Conservation (phyloP, 2,113 vertebrate genomes). For the Calonectris borealis region DNA sequence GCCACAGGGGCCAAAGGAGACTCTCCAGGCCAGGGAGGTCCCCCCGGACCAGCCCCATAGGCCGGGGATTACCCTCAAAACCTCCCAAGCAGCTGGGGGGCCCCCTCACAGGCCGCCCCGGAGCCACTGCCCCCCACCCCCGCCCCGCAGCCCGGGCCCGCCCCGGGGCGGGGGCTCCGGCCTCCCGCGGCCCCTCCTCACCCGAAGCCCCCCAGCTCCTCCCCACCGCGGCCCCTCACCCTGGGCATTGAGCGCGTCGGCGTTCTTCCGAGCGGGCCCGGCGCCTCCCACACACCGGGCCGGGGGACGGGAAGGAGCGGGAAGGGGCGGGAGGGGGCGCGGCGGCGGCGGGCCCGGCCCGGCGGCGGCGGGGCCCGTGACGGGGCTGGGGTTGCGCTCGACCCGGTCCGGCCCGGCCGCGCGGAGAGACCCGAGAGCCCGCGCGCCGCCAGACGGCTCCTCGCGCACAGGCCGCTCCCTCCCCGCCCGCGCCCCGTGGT, state of each 20-base stretch:
- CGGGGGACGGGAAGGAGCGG: no score
- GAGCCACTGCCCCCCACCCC: background rate
- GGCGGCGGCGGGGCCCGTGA: no score
- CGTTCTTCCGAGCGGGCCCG: constrained; percentile 43
- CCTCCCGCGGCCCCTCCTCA: background rate
- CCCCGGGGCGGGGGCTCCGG: background rate
- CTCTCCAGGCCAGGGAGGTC: background rate
- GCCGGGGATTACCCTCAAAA: background rate
- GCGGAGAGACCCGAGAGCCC: no score
- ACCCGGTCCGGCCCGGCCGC: no score
- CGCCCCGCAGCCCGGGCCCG: background rate
- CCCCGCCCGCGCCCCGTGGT: no score
- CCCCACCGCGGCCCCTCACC: constrained; percentile 9
- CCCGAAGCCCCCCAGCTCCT: background rate
- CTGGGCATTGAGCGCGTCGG: constrained; percentile 38
- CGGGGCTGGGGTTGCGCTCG: no score
- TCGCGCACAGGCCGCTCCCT: no score
- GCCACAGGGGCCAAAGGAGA: background rate
- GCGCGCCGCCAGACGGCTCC: no score
- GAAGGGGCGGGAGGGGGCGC: background rate
- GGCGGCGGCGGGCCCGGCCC: no score
- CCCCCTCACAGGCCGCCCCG: background rate
- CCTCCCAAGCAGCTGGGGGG: background rate
- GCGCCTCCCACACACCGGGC: no score
- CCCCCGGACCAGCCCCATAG: background rate